Percentiles rank a stretch among this genome's conserved stretches.
Evolutionary conservation across 2,797 vertebrate species (phyloP).

Genomic region (Lemur catta): DNA sequence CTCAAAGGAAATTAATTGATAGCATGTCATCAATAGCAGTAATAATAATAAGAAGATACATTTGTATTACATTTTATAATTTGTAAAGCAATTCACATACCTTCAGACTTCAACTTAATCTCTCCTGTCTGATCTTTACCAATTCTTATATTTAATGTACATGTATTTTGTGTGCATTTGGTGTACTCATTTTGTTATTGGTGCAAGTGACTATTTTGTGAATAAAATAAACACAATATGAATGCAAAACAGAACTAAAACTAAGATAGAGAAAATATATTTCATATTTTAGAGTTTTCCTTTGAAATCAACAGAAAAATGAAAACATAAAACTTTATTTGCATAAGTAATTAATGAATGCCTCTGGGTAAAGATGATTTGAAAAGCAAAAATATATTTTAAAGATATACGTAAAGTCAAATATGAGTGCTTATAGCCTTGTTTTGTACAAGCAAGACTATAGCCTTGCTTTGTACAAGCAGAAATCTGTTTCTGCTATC

Average conservation of each 20-base stretch:
- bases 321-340: slow-evolving; percentile 34
- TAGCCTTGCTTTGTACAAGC: background rate
- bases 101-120: background rate
- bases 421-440: slow-evolving; percentile 1
- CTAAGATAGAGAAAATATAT: background rate
- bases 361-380: background rate
- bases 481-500: slow-evolving; percentile 18
- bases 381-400: slow-evolving; percentile 40
- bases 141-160: background rate
- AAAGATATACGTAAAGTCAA: background rate
- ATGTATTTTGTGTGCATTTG: background rate
- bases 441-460: background rate
- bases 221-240: background rate
- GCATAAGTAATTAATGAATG: background rate
- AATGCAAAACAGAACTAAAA: slow-evolving; percentile 32
- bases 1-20: slow-evolving; percentile 44
- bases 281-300: slow-evolving; percentile 34
- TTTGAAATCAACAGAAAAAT: slow-evolving; percentile 52
- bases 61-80: slow-evolving; percentile 33
- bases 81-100: background rate
- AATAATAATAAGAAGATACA: background rate
- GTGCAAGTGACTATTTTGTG: background rate
- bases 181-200: slow-evolving; percentile 2
- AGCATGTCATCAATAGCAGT: background rate
- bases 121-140: background rate